These are phyloP conservation scores for Pentalonia nigronervosa DNA, from an alignment of 1,140 invertebrate genomes.

Conservation along the genomic window DNA sequence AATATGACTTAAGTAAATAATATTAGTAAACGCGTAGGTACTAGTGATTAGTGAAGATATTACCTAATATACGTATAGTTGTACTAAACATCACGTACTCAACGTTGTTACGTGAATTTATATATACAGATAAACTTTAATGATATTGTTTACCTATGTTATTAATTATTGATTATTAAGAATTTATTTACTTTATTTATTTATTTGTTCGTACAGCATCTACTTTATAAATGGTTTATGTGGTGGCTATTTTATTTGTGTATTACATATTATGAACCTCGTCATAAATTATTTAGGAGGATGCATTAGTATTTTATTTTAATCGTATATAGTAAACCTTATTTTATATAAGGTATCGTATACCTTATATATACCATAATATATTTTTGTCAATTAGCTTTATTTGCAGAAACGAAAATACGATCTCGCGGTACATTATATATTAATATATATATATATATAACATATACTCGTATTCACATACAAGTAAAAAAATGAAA, in stretches of 20 bases:
- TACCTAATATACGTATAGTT: no score
- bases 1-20: no score
- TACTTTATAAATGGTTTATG: background rate
- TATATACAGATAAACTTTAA: background rate
- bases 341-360: no score
- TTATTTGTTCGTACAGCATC: background rate
- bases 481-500: no score
- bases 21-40: no score
- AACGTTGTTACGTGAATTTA: background rate
- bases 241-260: background rate
- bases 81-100: background rate
- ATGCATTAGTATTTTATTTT: constrained; percentile 11
- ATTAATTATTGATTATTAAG: background rate
- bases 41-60: no score
- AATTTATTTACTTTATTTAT: background rate
- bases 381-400: background rate
- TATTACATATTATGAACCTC: background rate
- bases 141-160: background rate
- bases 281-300: background rate
- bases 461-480: no score
- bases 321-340: background rate
- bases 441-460: background rate
- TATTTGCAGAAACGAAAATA: constrained; percentile 5
- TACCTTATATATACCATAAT: no score
- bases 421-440: background rate